Base-by-base conservation (phyloP, 2,797 vertebrate species). In the Hemibagrus guttatus region DNA sequence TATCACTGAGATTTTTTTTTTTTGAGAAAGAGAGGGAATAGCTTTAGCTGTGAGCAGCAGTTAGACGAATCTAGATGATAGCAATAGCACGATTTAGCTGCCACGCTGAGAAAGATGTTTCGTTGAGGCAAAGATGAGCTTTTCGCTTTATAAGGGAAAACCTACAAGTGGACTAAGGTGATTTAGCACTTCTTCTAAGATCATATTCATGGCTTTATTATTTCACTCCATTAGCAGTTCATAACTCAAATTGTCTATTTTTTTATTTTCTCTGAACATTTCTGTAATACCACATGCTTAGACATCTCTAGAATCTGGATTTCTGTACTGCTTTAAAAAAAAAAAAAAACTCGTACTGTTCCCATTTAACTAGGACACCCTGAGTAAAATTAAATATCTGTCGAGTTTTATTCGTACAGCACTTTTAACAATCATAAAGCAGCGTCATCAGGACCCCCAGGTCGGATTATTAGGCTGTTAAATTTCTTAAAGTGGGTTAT, bases 101-200 rank as follows among this genome's bases (percentile, higher is more conserved):
- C 72, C 85, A 84, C 26, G 21, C 31, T 66, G 69, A 79, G 54
- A 79, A 71, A 58, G 79, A 68, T 69, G 84, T 78, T 79, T 68
- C 13, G 64, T 49, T 42, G 66, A 84, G 68, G 26, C 49, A 8
- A 64, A 86, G 85, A 90, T 88, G 78, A 89, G 80, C 76, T 75
- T 49, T 28, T 6, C 9, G 2, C 83, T 72, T 58, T 23, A 35
- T 46, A 58, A 17, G 16, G 16, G 16, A n/a, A 49, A 63, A 76
- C 58, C 78, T 80, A 46, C 58, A 63, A 42, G 78, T n/a, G 78
- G 13, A 6, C 6, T 42, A 80, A 80, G 58, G 78, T 42, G 35
- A 0, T 63, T 80, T 80, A 42, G 23, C 31, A 58, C 28, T n/a
- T 78, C 52, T 5, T 28, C 9, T 56, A 79, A 46, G 14, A 42